These are phyloP conservation scores for Chromoteleia sp. DNA, from an alignment of 2,888 invertebrate genomes.

Conservation along the genomic window DNA sequence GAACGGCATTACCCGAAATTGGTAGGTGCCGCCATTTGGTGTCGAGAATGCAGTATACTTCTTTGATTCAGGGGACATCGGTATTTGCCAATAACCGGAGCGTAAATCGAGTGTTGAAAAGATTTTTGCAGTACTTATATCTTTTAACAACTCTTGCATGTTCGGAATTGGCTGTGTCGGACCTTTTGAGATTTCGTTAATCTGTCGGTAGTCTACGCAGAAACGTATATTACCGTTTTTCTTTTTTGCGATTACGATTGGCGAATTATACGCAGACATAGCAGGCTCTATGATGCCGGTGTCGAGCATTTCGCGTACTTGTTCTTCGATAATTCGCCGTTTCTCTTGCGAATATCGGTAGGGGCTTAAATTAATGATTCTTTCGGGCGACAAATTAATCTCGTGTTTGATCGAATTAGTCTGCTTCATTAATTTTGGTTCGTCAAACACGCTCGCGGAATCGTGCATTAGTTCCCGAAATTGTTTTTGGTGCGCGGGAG, in stretches of 20 bases:
- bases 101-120: conserved; percentile 69
- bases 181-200: conserved; percentile 69
- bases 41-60: conserved; percentile 23
- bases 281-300: conserved; percentile 20
- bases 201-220: conserved; percentile 61
- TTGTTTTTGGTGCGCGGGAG: neutral
- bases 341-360: conserved; percentile 14
- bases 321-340: conserved; percentile 10
- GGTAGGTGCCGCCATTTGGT: neutral
- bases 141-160: conserved; percentile 72
- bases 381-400: neutral
- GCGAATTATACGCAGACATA: conserved; percentile 32
- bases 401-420: conserved; percentile 22
- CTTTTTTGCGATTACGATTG: conserved; percentile 66
- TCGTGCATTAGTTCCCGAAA: neutral
- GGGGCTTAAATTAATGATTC: neutral
- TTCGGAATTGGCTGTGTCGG: conserved; percentile 69
- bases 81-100: conserved; percentile 77
- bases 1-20: conserved; percentile 15
- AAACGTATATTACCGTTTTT: conserved; percentile 64
- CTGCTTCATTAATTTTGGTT: conserved; percentile 14
- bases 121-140: conserved; percentile 72
- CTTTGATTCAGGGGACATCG: conserved; percentile 55
- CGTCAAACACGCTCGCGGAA: neutral
- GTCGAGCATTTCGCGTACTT: conserved; percentile 22